Evolutionary conservation across 2,113 vertebrate genomes (phyloP).

Genomic region (Serinus canaria): DNA sequence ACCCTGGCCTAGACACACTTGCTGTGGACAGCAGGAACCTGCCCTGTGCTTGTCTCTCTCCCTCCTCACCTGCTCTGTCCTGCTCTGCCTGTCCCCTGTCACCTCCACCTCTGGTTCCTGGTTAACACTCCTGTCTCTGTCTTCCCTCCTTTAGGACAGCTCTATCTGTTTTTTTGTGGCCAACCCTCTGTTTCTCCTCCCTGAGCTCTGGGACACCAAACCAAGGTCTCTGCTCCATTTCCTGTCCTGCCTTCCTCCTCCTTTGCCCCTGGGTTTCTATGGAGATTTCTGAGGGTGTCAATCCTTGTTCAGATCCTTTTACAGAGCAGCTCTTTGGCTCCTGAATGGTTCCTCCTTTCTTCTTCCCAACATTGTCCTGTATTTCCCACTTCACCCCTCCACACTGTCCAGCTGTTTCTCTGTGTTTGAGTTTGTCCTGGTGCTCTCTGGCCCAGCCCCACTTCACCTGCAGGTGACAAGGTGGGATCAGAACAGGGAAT

Average conservation of each 20-base stretch:
- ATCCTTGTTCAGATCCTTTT: neutral
- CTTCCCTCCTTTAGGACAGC: neutral
- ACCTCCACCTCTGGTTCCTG: neutral
- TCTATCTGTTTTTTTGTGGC: neutral
- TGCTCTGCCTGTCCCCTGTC: neutral
- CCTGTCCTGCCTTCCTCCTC: neutral
- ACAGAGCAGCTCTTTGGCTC: neutral
- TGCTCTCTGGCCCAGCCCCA: neutral
- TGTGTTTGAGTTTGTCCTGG: neutral
- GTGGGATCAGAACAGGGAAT: neutral
- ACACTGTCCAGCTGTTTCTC: neutral
- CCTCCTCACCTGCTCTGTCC: neutral
- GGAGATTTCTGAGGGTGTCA: neutral
- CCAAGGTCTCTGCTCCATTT: neutral
- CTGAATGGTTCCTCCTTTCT: neutral
- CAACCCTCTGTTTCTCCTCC: neutral
- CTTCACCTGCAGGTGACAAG: neutral
- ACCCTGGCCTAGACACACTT: neutral
- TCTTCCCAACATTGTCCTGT: neutral
- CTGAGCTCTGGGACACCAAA: neutral
- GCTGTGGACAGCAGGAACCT: neutral
- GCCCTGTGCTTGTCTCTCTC: neutral
- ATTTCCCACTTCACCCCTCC: neutral
- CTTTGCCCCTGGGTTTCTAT: neutral
- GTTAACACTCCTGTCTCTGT: neutral